Base-by-base conservation (phyloP, 2,888 invertebrate genomes). In the Drosophila vallismaia region DNA sequence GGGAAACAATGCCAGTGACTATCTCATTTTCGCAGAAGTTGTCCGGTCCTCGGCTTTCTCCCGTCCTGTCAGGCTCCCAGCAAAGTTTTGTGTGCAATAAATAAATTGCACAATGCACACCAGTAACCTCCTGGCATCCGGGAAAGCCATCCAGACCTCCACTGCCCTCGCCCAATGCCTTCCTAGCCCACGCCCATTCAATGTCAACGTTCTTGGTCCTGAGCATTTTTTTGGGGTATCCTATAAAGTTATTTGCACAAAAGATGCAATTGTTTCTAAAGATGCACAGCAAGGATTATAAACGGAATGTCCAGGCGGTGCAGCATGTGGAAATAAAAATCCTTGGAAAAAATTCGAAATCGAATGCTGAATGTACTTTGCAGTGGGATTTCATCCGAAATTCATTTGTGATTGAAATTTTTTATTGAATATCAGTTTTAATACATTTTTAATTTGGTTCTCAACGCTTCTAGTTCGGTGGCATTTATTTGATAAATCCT, bases 211-310 rank as follows among this genome's bases (percentile, higher is more conserved):
- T 42, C 57, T 58, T 60, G 63, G 59, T 67, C 55, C 57, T 52
- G 24, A 48, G 58, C 62, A 33, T 53, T 54, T 55, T 57, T 58
- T 52, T 53, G 73, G 59, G 73, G 19, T 70, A 46, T 49, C 36
- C 44, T 72, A 83, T 71, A 80, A 75, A 75, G 53, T 73, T 86
- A 81, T 81, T 86, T 80, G 81, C 81, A 78, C 85, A 86, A 78
- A 84, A 79, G 74, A 81, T 59, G 78, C 87, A 82, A 82, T 86
- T 82, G 87, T 82, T 86, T 81, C 82, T 70, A 76, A 86, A 78
- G 85, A 84, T 57, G 82, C 76, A 58, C 64, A 57, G 52, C 85
- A 76, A 67, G 66, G 74, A 81, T 55, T 71, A 68, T 51, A 71
- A 76, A 55, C 56, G 54, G 44, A 74, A 66, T 71, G 67, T 67